Base-by-base conservation (phyloP, 2,888 invertebrate genomes). In the Folsomia candida region DNA sequence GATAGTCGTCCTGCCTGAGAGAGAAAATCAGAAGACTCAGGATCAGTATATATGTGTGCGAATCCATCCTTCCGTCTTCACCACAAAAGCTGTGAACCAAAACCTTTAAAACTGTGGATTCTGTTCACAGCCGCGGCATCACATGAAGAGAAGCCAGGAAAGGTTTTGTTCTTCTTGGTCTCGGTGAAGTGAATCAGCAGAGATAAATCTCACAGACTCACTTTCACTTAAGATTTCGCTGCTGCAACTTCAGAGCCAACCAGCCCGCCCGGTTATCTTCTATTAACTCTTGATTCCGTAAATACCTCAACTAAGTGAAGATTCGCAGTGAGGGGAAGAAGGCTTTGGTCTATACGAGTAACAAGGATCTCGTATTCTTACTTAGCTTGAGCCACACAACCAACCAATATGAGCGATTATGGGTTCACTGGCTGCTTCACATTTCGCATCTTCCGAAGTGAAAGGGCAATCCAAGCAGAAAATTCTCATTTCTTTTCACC, bases 211-310 rank as follows among this genome's bases (percentile, higher is more conserved):
- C 37, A 37, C 4, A 37, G 37, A 37, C 37, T 37, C 37, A 37
- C 37, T 37, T 37, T 37, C 37, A 37, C 37, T 37, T 37, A 37
- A 37, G 37, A 37, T 37, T 37, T 37, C 37, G 6, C 54, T 54
- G 20, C 54, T 54, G 20, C 54, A 54, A 37, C 54, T n/a, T 54
- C 54, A 6, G 54, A 54, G n/a, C 18, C 47, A 11, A n/a, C 18
- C 47, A 47, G 47, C 47, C 18, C 47, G 18, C 47, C n/a, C n/a
- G 14, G 54, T 54, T 54, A 54, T 54, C 54, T 54, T 54, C 54
- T 54, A 54, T 54, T 54, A 54, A 54, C 54, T 54, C 54, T 54
- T 54, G 11, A 54, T 54, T 54, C 54, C 54, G n/a, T 54, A 54
- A 54, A 54, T 54, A 54, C 54, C 54, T 20, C 18, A 54, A 20